Evolutionary conservation across 2,888 invertebrate genomes (phyloP).

Genomic region (Tetragonisca angustula): DNA sequence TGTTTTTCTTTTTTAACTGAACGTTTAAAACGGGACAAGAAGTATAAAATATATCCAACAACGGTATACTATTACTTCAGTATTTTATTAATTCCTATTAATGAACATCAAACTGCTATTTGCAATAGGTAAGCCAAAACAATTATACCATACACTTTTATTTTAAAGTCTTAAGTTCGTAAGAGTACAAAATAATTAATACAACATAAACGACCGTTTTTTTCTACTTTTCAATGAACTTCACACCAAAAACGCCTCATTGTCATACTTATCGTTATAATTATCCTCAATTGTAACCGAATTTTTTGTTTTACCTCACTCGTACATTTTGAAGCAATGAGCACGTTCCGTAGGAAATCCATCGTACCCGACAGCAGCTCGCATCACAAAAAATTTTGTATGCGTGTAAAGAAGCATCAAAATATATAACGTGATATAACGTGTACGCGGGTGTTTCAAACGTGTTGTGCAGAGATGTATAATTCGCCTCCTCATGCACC

Average conservation of each 20-base stretch:
- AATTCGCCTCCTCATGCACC: background rate
- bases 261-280: constrained; percentile 42
- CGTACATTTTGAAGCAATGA: constrained; percentile 63
- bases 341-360: constrained; percentile 49
- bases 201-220: constrained; percentile 76
- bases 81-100: constrained; percentile 45
- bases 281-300: constrained; percentile 50
- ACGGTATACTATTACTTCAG: constrained; percentile 3
- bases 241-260: constrained; percentile 46
- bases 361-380: constrained; percentile 38
- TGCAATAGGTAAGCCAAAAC: constrained; percentile 52
- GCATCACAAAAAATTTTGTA: constrained; percentile 48
- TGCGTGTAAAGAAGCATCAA: constrained; percentile 31
- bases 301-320: constrained; percentile 42
- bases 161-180: constrained; percentile 77
- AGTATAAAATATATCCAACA: constrained; percentile 1
- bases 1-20: background rate
- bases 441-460: background rate
- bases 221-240: constrained; percentile 18
- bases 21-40: background rate
- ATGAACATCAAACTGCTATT: constrained; percentile 36
- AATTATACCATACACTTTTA: constrained; percentile 77
- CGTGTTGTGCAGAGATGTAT: background rate
- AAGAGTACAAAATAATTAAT: constrained; percentile 82
- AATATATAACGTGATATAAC: background rate